A percentile compares a stretch with the other conserved stretches of the same genome.
These are phyloP conservation scores for Peromyscus nudipes DNA, from an alignment of 2,797 vertebrate genomes.

Conservation along the genomic window DNA sequence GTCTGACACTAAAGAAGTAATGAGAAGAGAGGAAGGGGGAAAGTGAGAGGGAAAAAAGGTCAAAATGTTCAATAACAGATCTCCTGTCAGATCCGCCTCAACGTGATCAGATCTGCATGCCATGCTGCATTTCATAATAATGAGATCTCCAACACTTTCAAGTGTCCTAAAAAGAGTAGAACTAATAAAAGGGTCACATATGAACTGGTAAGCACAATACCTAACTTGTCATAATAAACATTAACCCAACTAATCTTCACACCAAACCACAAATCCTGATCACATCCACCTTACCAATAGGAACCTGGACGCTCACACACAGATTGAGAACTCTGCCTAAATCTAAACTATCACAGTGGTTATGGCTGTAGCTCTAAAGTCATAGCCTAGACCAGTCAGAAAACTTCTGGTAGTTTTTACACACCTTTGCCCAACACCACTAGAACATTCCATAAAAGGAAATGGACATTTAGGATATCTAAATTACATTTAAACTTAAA, in stretches of 20 bases:
- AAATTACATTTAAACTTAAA: slow-evolving; percentile 56
- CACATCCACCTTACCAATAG: background rate
- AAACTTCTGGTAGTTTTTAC: background rate
- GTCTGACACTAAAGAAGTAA: background rate
- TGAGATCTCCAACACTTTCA: background rate
- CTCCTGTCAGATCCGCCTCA: background rate
- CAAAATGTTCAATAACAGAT: slow-evolving; percentile 2
- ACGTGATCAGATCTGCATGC: background rate
- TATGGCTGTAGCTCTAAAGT: background rate
- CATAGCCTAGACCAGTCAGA: background rate
- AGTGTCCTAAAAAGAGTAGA: background rate
- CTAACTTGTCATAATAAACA: background rate
- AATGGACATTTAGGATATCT: background rate
- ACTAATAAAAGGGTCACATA: background rate
- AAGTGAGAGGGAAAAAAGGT: background rate
- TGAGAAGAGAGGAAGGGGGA: background rate
- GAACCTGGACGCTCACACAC: background rate
- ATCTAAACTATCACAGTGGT: background rate
- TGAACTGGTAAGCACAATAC: background rate
- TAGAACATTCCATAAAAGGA: slow-evolving; percentile 17
- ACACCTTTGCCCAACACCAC: background rate
- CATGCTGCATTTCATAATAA: background rate
- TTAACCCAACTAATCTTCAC: background rate
- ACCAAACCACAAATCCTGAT: background rate
- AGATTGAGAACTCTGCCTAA: background rate